A percentile compares a stretch with the other conserved stretches of the same genome.
Conservation (phyloP, 2,888 invertebrate genomes). For the Ennomos fuscantarius region DNA sequence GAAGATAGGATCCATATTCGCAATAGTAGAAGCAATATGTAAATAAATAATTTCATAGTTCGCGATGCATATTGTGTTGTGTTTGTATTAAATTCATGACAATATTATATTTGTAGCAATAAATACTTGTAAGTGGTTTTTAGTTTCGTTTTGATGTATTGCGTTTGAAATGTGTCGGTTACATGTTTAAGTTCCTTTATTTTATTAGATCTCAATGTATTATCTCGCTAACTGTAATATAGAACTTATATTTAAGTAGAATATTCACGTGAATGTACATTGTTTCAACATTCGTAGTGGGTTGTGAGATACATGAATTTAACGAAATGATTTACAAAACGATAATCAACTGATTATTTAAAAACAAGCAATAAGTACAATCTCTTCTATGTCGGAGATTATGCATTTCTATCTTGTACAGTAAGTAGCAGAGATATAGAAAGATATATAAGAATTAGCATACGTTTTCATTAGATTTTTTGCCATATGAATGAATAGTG, state of each 20-base stretch:
- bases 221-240: slow-evolving; percentile 63
- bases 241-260: slow-evolving; percentile 26
- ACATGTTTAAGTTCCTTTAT: slow-evolving; percentile 65
- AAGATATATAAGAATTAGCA: slow-evolving; percentile 33
- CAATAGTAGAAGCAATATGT: neutral
- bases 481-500: slow-evolving; percentile 34
- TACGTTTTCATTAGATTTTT: slow-evolving; percentile 25
- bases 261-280: slow-evolving; percentile 40
- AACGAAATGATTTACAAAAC: slow-evolving; percentile 24
- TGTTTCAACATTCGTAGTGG: slow-evolving; percentile 45
- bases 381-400: slow-evolving; percentile 27
- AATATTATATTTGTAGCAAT: slow-evolving; percentile 67
- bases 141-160: slow-evolving; percentile 51
- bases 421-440: slow-evolving; percentile 34
- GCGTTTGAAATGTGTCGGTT: slow-evolving; percentile 49
- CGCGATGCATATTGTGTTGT: neutral
- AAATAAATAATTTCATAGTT: too few species aligned
- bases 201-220: slow-evolving; percentile 72
- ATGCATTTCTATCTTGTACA: slow-evolving; percentile 31
- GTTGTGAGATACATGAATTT: slow-evolving; percentile 56
- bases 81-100: slow-evolving; percentile 69
- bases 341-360: slow-evolving; percentile 16
- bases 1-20: slow-evolving; percentile 14
- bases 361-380: slow-evolving; percentile 33
- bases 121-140: slow-evolving; percentile 32